Percentiles rank a stretch among this genome's conserved stretches.
Evolutionary conservation across 2,888 invertebrate species (phyloP).

Genomic region (Nemotelus pantherinus): DNA sequence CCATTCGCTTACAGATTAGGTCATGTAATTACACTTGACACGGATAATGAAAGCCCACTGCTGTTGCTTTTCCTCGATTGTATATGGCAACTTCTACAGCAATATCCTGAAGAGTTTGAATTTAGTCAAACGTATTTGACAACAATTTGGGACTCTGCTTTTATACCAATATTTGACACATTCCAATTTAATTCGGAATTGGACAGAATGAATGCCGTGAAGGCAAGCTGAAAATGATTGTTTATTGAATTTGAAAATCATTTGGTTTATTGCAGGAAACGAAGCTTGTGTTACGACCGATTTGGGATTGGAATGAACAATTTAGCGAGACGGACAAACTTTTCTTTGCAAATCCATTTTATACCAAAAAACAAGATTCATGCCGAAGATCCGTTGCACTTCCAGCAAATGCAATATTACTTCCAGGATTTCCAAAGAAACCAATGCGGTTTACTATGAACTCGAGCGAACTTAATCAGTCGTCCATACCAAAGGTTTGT

Average conservation of each 20-base stretch:
- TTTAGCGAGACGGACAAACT: conserved; percentile 83
- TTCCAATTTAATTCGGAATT: conserved; percentile 90
- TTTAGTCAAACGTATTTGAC: conserved; percentile 93
- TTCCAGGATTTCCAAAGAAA: conserved; percentile 56
- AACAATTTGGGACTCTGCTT: conserved; percentile 89
- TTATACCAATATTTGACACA: conserved; percentile 89
- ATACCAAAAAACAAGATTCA: conserved; percentile 62
- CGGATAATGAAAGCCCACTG: conserved; percentile 80
- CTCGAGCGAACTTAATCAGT: conserved; percentile 52
- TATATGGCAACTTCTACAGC: conserved; percentile 89
- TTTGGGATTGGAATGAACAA: conserved; percentile 93
- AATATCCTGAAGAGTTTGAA: conserved; percentile 90
- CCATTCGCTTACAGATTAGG: conserved; percentile 78
- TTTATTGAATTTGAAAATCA: not conserved
- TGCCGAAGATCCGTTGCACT: conserved; percentile 60
- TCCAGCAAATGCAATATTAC: conserved; percentile 56
- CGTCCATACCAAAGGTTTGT: conserved; percentile 58
- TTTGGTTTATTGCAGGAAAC: conserved; percentile 53
- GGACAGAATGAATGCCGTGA: conserved; percentile 74
- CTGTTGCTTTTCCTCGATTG: conserved; percentile 93
- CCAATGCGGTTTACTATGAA: conserved; percentile 51
- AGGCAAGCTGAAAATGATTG: conserved; percentile 46
- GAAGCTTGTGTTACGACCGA: conserved; percentile 73
- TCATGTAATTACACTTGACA: conserved; percentile 71
- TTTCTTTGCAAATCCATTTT: conserved; percentile 87